These are phyloP conservation scores for Zaprionus capensis DNA, from an alignment of 1,140 invertebrate genomes.

Conservation along the genomic window DNA sequence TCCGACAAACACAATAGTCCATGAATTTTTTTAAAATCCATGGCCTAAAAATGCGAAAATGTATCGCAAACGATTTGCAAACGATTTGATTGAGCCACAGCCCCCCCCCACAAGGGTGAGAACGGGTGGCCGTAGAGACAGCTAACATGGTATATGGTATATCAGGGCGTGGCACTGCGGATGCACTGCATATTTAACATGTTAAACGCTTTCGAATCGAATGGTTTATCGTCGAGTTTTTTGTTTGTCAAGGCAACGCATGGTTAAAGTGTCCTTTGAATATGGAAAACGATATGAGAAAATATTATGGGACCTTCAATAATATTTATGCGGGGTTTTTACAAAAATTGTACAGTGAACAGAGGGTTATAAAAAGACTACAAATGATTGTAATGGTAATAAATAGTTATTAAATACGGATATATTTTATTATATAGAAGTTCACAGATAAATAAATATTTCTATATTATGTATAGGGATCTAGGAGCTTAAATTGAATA, in stretches of 20 bases:
- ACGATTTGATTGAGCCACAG: conserved; percentile 60
- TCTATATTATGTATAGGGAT: no score
- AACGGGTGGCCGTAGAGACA: background rate
- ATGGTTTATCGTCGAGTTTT: conserved; percentile 38
- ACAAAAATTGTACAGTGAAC: no score
- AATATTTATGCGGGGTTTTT: no score
- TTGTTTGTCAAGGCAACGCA: background rate
- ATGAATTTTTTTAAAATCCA: no score
- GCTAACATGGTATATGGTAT: background rate
- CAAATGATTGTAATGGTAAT: no score
- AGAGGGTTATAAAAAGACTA: no score
- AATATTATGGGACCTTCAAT: background rate
- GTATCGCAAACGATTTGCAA: conserved; percentile 63
- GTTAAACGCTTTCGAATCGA: conserved; percentile 55
- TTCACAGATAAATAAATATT: no score
- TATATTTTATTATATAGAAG: no score
- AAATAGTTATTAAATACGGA: no score
- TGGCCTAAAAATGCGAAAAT: conserved; percentile 52
- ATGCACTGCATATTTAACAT: conserved; percentile 47
- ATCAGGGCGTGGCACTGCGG: conserved; percentile 31
- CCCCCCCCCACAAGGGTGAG: no score
- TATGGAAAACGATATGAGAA: background rate
- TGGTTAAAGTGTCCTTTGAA: background rate
- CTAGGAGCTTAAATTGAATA: no score
- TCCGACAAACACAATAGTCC: no score